A percentile compares a stretch with the other conserved stretches of the same genome.
Conservation (phyloP, 1,140 invertebrate species). For the Aphelenchoides avenae region DNA sequence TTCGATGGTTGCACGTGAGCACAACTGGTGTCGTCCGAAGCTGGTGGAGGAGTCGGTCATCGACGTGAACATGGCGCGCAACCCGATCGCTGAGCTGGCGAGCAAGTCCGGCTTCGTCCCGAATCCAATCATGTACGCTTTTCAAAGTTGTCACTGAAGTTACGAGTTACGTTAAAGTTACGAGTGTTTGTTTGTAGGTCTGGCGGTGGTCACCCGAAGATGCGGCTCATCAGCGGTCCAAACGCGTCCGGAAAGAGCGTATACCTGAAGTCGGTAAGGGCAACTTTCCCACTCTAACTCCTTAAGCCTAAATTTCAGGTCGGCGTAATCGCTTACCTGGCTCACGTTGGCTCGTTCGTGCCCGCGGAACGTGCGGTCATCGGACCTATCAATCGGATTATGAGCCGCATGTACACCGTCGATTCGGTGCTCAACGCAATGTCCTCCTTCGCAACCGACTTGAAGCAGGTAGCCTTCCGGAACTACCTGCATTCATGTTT, state of each 20-base stretch:
- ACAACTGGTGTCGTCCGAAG: slow-evolving; percentile 52
- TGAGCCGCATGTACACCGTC: slow-evolving; percentile 70
- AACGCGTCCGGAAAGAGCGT: slow-evolving; percentile 87
- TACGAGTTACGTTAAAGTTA: slow-evolving; percentile 5
- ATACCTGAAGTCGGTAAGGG: slow-evolving; percentile 74
- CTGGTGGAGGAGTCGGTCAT: slow-evolving; percentile 49
- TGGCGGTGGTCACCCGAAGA: slow-evolving; percentile 62
- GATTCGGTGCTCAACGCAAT: slow-evolving; percentile 74
- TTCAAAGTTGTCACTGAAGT: slow-evolving; percentile 17
- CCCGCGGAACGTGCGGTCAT: slow-evolving; percentile 73
- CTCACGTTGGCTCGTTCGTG: slow-evolving; percentile 81
- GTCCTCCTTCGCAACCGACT: slow-evolving; percentile 78
- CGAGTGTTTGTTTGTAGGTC: slow-evolving; percentile 31
- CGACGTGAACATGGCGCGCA: slow-evolving; percentile 37
- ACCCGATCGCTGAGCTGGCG: slow-evolving; percentile 45
- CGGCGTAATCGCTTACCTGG: slow-evolving; percentile 73
- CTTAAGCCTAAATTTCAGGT: slow-evolving; percentile 61
- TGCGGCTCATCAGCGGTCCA: slow-evolving; percentile 79
- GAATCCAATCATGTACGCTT: slow-evolving; percentile 46
- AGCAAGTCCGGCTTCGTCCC: slow-evolving; percentile 33
- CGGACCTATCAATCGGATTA: slow-evolving; percentile 70
- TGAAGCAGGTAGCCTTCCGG: slow-evolving; percentile 69
- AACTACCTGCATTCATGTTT: background rate
- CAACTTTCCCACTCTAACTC: background rate
- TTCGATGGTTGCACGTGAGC: slow-evolving; percentile 47